Base-by-base conservation (phyloP, 2,797 vertebrate species). In the Falco cherrug region DNA sequence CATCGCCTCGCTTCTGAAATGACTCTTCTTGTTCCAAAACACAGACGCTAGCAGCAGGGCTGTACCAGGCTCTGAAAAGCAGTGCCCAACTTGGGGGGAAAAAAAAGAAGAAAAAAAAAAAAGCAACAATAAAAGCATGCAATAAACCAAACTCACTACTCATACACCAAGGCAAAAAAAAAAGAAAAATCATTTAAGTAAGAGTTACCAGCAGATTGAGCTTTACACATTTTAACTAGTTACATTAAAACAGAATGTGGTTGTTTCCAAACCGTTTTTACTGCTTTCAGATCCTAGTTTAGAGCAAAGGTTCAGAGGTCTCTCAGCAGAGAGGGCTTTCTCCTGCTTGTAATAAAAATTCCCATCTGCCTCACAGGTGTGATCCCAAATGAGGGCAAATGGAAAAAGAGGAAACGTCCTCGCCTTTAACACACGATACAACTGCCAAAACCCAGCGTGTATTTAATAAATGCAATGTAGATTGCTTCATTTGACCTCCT, bases 401-500 rank as follows among this genome's bases (percentile, higher is more conserved):
- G 29, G 88, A 15, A 70, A 84, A 54, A 68, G n/a, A 83, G 54
- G 24, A 93, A 73, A 47, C 1, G 0, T 19, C 74, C 60, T 68
- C 31, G 21, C 82, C 80, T 76, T 76, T 35, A 53, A 53, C 56
- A 43, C 2, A 86, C 39, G 18, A 76, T 76, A 68, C 70, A 81
- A 97, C 61, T 64, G 41, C 83, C 50, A 84, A 89, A 82, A 73
- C 26, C 0, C 35, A 94, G 93, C 84, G 60, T 41, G 41, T 79
- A 79, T 92, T 96, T 98, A 97, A 97, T 68, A 97, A 97, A 98
- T 35, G 81, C 83, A 91, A 97, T 94, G 95, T 93, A 96, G 94
- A 91, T 97, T 89, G 41, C 51, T 94, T 96, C 89, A 90, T 95
- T 95, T 92, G 78, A 95, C 92, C 93, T 95, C 96, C 96, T 97